A percentile compares a stretch with the other conserved stretches of the same genome.
Evolutionary conservation across 1,140 invertebrate species (phyloP).

Genomic region (Drosophila sturtevanti): DNA sequence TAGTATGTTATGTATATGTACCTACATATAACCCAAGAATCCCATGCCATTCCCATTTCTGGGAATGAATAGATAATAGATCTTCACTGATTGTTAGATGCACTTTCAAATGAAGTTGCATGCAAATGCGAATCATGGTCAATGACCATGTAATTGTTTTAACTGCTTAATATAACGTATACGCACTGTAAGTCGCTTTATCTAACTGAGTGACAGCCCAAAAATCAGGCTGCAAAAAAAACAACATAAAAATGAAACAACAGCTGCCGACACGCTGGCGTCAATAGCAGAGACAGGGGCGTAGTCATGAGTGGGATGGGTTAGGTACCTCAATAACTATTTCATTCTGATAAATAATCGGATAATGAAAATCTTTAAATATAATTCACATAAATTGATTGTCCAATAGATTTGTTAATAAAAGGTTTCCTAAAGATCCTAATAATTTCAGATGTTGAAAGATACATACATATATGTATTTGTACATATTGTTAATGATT

Average conservation of each 20-base stretch:
- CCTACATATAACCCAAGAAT: background rate
- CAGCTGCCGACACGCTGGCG: conserved; percentile 28
- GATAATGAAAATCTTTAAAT: too few species aligned
- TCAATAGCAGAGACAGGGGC: conserved; percentile 33
- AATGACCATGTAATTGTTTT: conserved; percentile 57
- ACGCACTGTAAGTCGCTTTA: conserved; percentile 38
- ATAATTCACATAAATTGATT: too few species aligned
- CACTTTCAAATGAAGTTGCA: conserved; percentile 36
- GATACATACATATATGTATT: too few species aligned
- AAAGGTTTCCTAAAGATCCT: too few species aligned
- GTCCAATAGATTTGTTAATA: too few species aligned
- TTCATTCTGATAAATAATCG: too few species aligned
- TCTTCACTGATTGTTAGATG: conserved; percentile 25
- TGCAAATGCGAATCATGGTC: conserved; percentile 42
- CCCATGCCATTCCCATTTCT: conserved; percentile 27
- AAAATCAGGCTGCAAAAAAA: background rate
- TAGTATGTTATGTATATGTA: too few species aligned
- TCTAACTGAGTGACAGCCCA: background rate
- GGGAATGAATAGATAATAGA: conserved; percentile 54
- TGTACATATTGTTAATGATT: too few species aligned
- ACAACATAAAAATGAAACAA: background rate
- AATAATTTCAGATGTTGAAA: too few species aligned
- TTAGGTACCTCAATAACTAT: background rate
- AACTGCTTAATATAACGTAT: conserved; percentile 67
- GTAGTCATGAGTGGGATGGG: background rate